Conservation (phyloP, 1,140 invertebrate species). For the Zophobas atratus region DNA sequence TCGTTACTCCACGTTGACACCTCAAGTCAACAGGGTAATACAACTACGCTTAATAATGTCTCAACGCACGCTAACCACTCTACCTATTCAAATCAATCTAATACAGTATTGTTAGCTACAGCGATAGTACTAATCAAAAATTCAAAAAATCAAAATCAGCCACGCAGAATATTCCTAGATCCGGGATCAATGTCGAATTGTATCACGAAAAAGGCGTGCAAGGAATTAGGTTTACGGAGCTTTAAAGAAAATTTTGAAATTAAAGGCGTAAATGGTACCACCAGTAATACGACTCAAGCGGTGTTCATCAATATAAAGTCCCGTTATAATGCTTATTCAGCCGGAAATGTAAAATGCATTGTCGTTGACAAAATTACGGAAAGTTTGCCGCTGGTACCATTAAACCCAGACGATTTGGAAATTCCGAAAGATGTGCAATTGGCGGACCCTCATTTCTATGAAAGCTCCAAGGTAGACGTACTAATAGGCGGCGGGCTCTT, state of each 20-base stretch:
- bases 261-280: not conserved
- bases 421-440: constrained; percentile 60
- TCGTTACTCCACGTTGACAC: no score
- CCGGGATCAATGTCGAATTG: constrained; percentile 22
- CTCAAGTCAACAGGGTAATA: no score
- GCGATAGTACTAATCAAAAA: no score
- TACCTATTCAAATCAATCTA: no score
- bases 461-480: constrained; percentile 57
- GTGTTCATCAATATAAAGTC: constrained; percentile 22
- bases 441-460: constrained; percentile 63
- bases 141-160: not conserved
- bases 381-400: constrained; percentile 14
- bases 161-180: constrained; percentile 31
- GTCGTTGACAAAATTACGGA: constrained; percentile 44
- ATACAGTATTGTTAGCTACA: no score
- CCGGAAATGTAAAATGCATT: constrained; percentile 26
- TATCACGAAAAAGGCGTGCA: constrained; percentile 9
- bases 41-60: no score
- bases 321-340: constrained; percentile 17
- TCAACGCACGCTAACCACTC: no score
- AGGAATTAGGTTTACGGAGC: constrained; percentile 1
- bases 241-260: constrained; percentile 1
- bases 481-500: constrained; percentile 61
- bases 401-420: constrained; percentile 22
- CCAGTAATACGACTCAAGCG: not conserved